These are phyloP conservation scores for Hyperoplus immaculatus DNA, from an alignment of 2,797 vertebrate species.

Conservation along the genomic window DNA sequence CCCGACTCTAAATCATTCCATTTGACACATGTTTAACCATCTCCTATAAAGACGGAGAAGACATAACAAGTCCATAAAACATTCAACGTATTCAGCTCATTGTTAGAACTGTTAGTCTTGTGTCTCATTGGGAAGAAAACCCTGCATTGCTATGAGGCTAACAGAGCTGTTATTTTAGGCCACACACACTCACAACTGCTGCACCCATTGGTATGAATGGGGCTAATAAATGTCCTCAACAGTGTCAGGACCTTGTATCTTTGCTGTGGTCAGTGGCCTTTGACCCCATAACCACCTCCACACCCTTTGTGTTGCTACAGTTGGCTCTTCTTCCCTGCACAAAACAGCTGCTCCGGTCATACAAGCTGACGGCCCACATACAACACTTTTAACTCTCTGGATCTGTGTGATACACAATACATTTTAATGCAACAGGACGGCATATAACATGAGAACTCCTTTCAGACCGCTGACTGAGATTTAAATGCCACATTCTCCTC, in stretches of 20 bases:
- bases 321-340: constrained; percentile 46
- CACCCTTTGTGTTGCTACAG: constrained; percentile 64
- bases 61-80: not conserved
- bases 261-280: constrained; percentile 65
- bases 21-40: no score
- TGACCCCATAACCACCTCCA: constrained; percentile 53
- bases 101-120: not conserved
- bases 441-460: constrained; percentile 5
- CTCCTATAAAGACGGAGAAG: no score
- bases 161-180: constrained; percentile 43
- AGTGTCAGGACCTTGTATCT: constrained; percentile 61
- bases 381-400: not conserved
- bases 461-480: constrained; percentile 8
- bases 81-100: not conserved
- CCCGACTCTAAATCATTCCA: no score
- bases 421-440: not conserved
- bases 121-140: not conserved
- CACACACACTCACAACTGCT: constrained; percentile 72
- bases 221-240: constrained; percentile 59
- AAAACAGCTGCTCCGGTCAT: constrained; percentile 42
- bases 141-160: not conserved
- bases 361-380: constrained; percentile 3
- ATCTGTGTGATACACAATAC: not conserved
- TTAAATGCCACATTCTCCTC: constrained; percentile 3
- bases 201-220: constrained; percentile 59